Evolutionary conservation across 2,888 invertebrate genomes (phyloP).

Genomic region (Pegoplata infirma): DNA sequence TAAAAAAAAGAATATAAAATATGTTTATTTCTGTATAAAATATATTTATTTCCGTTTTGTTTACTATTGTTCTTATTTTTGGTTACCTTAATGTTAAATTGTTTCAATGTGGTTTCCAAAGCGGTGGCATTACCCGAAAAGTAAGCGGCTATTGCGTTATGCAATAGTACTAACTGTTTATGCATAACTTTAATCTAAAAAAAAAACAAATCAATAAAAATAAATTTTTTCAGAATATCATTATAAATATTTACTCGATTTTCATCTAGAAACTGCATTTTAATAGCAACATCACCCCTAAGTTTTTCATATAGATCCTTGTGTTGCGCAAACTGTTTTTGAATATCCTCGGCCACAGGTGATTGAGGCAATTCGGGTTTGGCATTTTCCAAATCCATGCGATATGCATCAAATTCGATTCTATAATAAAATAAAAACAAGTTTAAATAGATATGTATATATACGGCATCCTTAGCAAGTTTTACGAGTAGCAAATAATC

Average conservation of each 20-base stretch:
- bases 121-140: slow-evolving; percentile 97
- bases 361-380: slow-evolving; percentile 80
- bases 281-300: slow-evolving; percentile 94
- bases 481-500: too few species aligned
- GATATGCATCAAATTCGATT: slow-evolving; percentile 98
- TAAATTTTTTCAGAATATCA: too few species aligned
- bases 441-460: not conserved
- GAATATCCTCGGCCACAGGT: slow-evolving; percentile 87
- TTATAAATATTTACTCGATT: slow-evolving; percentile 94
- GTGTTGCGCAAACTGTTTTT: slow-evolving; percentile 89
- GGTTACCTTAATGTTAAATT: slow-evolving; percentile 92
- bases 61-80: not conserved
- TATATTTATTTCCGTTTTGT: not conserved
- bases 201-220: not conserved
- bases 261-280: slow-evolving; percentile 97
- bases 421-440: slow-evolving; percentile 78
- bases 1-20: slow-evolving; percentile 81
- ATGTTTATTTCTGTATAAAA: not conserved
- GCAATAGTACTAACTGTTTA: slow-evolving; percentile 95
- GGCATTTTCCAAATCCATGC: slow-evolving; percentile 93
- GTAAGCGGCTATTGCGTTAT: slow-evolving; percentile 97
- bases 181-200: slow-evolving; percentile 98
- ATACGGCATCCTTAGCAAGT: too few species aligned
- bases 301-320: slow-evolving; percentile 95
- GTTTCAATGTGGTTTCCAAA: slow-evolving; percentile 94